Percentiles rank a stretch among this genome's conserved stretches.
These are phyloP conservation scores for Todus mexicanus DNA, from an alignment of 2,797 vertebrate species.

Conservation along the genomic window DNA sequence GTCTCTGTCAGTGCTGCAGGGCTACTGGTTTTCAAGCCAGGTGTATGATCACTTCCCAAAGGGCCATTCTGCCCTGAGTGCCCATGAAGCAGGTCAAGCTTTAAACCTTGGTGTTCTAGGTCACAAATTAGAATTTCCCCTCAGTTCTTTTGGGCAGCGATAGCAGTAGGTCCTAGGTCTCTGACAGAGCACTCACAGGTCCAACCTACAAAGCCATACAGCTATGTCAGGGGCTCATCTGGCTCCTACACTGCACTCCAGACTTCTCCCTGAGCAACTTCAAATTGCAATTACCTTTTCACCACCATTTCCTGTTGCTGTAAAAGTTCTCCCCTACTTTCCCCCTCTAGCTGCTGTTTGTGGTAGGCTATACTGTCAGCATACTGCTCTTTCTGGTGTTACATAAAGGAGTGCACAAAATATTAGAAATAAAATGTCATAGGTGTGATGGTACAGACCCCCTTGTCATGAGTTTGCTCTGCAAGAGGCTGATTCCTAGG, in stretches of 20 bases:
- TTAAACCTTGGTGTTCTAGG: not conserved
- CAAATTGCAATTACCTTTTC: not conserved
- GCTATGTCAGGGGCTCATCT: rapidly evolving
- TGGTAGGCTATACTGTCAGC: not conserved
- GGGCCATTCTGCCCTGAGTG: not conserved
- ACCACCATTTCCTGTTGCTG: not conserved
- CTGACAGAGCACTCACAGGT: not conserved
- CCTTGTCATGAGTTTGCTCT: too few relatives aligned
- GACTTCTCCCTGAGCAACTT: not conserved
- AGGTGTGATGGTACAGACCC: not conserved
- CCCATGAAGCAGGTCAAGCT: not conserved
- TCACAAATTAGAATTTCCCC: not conserved
- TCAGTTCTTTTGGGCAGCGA: not conserved
- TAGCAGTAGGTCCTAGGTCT: not conserved
- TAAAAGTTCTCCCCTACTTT: not conserved
- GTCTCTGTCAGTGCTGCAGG: not conserved
- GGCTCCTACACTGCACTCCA: not conserved
- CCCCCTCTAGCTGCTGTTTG: not conserved
- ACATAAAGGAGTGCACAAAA: not conserved
- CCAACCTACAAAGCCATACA: not conserved
- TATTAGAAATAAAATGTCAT: not conserved
- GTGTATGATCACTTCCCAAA: not conserved
- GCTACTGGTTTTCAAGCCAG: not conserved
- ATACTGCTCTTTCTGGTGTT: not conserved
- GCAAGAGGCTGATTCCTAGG: too few relatives aligned